Evolutionary conservation across 2,797 vertebrate genomes (phyloP), one percentile per base, ranked within the genome.

Genomic region (Eulemur coronatus): DNA sequence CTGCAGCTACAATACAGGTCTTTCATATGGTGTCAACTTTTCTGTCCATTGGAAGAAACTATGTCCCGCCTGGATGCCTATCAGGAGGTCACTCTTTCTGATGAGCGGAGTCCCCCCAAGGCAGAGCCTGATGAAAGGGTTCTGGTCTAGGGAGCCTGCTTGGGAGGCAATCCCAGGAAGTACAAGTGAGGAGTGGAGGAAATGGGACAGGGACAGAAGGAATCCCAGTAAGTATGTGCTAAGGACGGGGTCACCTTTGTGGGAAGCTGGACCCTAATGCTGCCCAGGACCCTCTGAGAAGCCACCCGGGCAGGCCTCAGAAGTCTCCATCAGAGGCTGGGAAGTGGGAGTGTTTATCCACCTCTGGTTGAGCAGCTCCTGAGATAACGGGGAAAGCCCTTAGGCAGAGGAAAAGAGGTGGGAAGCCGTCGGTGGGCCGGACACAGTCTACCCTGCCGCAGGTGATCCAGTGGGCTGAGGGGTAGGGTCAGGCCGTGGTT

Each of bases 401-500:
- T 20, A 38, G 18, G 28, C 57, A 24, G 20, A 57, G 57, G 35
- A 72, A n/a, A 41, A 38, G 35, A 70, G 11, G 33, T 10, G 13
- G 59, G 73, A 67, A 92, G 70, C 12, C 24, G 22, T 46, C 0
- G 0, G 3, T 11, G 59, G 35, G 43, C 24, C 69, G n/a, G 2
- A 55, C 33, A 22, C 10, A 38, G 20, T 52, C 22, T 26, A 8
- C 22, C 11, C 33, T 4, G 6, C 24, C 30, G 20, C 92, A n/a
- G 5, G 26, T 17, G 57, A 52, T 20, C 35, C 28, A 4, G 24
- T 0, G 41, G 24, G 26, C 43, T 12, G 30, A 80, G 70, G 46
- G 18, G n/a, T 12, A 1, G 0, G 20, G 6, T 4, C 6, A 4
- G 24, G 10, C 30, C 30, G 7, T 4, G 2, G 0, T 8, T 0